phyloP scores from a whole-genome alignment of 2,888 invertebrate species.

The Oscheius onirici region DNA sequence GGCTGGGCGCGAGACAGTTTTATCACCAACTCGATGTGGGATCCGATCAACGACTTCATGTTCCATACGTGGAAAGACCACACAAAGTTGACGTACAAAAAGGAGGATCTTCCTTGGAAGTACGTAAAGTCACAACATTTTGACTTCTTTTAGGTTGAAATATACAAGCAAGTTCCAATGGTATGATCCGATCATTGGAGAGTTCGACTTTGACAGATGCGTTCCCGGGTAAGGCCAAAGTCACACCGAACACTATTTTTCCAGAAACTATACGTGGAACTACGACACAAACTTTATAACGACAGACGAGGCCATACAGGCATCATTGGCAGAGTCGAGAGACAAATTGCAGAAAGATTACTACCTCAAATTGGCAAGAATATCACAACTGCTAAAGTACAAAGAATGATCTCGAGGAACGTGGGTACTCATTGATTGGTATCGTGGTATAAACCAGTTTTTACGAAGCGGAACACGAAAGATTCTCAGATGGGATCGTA shows the following conservation, averaged over 20 bases:
- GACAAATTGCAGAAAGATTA: background rate
- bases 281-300: slow-evolving; percentile 22
- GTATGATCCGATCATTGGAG: slow-evolving; percentile 23
- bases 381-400: background rate
- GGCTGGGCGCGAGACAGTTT: slow-evolving; percentile 65
- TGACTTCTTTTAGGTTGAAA: slow-evolving; percentile 2
- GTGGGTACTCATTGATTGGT: too few relatives aligned
- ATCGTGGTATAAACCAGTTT: too few relatives aligned
- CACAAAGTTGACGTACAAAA: slow-evolving; percentile 27
- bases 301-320: background rate
- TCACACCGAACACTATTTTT: background rate
- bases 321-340: background rate
- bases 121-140: background rate
- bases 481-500: too few relatives aligned
- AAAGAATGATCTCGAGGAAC: background rate
- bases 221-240: background rate
- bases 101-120: slow-evolving; percentile 13
- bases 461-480: too few relatives aligned
- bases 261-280: slow-evolving; percentile 12
- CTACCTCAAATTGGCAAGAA: background rate
- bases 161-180: background rate
- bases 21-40: slow-evolving; percentile 56
- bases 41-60: slow-evolving; percentile 57
- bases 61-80: slow-evolving; percentile 59
- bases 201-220: slow-evolving; percentile 11